Conservation (phyloP, 2,113 vertebrate genomes). For the Astur gentilis region DNA sequence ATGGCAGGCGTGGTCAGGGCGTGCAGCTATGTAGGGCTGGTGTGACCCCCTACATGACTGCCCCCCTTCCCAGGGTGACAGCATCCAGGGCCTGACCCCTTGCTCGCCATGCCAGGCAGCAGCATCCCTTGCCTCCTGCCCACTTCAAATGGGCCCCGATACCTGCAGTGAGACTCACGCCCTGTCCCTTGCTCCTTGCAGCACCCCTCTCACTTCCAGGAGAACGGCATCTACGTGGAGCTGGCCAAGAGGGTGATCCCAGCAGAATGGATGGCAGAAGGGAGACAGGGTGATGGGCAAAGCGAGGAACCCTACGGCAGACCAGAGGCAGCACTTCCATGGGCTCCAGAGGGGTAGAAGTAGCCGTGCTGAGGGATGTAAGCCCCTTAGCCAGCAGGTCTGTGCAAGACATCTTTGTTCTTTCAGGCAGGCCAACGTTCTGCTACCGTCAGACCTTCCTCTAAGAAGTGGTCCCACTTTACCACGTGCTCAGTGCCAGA, state of each 20-base stretch:
- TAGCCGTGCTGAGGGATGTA: background rate
- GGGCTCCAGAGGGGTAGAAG: background rate
- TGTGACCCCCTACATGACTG: background rate
- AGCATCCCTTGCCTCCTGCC: background rate
- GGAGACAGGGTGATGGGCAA: background rate
- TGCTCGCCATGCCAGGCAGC: fast-evolving
- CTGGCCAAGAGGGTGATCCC: slow-evolving; percentile 40
- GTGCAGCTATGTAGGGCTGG: background rate
- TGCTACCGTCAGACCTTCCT: background rate
- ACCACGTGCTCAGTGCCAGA: fast-evolving
- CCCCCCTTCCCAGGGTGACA: fast-evolving
- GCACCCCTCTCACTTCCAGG: background rate
- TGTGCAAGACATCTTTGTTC: background rate
- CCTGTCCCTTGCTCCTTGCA: background rate
- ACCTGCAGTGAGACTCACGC: background rate
- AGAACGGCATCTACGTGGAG: slow-evolving; percentile 8
- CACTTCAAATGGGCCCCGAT: fast-evolving
- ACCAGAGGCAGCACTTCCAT: background rate
- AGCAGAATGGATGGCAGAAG: background rate
- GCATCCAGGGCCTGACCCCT: background rate
- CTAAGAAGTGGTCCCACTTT: background rate
- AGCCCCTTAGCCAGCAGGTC: background rate
- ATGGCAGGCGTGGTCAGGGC: fast-evolving
- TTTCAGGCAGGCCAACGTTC: fast-evolving
- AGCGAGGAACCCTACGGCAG: background rate